A percentile compares a stretch with the other conserved stretches of the same genome.
These are phyloP conservation scores for Lateolabrax maculatus DNA, from an alignment of 2,797 vertebrate genomes.

Conservation along the genomic window DNA sequence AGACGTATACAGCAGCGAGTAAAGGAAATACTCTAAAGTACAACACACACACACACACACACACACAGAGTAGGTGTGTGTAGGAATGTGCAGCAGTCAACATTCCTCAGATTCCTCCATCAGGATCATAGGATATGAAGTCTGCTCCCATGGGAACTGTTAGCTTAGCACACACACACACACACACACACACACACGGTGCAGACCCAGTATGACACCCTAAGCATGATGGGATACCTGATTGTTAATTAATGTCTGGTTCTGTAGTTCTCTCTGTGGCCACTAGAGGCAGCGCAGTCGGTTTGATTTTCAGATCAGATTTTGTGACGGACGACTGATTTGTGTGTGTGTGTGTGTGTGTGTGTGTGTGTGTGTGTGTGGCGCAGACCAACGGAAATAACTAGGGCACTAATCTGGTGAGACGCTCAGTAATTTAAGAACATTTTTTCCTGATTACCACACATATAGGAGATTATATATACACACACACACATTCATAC, in stretches of 20 bases:
- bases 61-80: constrained; percentile 13
- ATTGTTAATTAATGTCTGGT: neutral
- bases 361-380: constrained; percentile 10
- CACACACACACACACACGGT: constrained; percentile 7
- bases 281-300: neutral
- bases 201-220: neutral
- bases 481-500: constrained; percentile 1
- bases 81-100: constrained; percentile 61
- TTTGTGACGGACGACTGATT: neutral
- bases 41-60: neutral
- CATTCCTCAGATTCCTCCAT: constrained; percentile 61
- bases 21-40: no score
- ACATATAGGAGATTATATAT: constrained; percentile 42
- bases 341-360: constrained; percentile 1
- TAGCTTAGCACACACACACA: constrained; percentile 3
- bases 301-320: neutral
- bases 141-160: constrained; percentile 40
- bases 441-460: constrained; percentile 52
- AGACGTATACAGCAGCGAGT: no score
- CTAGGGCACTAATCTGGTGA: constrained; percentile 61
- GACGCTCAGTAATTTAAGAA: constrained; percentile 42
- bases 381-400: constrained; percentile 17
- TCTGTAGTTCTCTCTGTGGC: neutral
- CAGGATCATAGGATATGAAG: constrained; percentile 60
- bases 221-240: neutral